Percentiles rank a stretch among this genome's conserved stretches.
phyloP scores from a whole-genome alignment of 2,113 vertebrate species.

The Zapornia atra region DNA sequence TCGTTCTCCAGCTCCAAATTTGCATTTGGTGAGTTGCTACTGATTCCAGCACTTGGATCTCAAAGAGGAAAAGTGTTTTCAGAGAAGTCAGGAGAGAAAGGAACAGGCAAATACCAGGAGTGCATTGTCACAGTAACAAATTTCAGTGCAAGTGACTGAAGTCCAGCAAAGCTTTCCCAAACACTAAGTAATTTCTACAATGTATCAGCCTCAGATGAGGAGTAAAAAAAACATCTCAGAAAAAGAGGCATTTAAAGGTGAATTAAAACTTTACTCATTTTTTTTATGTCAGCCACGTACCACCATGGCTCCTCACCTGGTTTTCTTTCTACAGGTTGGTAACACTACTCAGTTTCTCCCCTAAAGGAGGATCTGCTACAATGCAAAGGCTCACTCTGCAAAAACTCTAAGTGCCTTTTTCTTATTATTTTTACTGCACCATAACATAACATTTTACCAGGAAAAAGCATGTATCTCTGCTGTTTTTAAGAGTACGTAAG shows the following conservation, averaged over 20 bases:
- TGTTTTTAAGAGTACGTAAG: background rate
- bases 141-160: background rate
- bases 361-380: background rate
- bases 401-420: background rate
- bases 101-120: background rate
- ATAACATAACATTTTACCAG: background rate
- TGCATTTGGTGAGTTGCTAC: background rate
- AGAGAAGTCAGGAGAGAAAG: background rate
- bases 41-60: background rate
- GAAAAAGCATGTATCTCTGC: background rate
- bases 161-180: background rate
- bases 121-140: background rate
- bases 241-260: background rate
- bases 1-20: background rate
- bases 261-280: background rate
- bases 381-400: background rate
- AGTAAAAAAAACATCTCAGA: background rate
- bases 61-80: background rate
- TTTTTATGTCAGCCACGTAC: background rate
- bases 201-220: background rate
- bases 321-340: background rate
- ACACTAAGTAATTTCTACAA: background rate
- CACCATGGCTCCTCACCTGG: background rate
- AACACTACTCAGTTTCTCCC: background rate
- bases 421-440: background rate